Percentiles rank a stretch among this genome's conserved stretches.
phyloP scores from a whole-genome alignment of 1,140 invertebrate species.

The Pteromalus puparum region DNA sequence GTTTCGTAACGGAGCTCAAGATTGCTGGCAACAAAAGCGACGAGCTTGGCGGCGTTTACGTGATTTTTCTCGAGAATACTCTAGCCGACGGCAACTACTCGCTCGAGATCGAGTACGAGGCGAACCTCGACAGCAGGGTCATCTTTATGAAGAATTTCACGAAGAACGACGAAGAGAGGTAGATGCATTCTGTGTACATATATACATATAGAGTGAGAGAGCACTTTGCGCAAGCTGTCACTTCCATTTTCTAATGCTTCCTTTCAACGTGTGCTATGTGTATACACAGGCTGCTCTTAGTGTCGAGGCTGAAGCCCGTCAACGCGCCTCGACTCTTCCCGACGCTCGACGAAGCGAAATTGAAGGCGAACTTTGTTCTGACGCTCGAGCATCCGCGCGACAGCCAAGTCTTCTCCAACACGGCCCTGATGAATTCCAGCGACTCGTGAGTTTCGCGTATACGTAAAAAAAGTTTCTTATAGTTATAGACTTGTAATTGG shows the following conservation, averaged over 20 bases:
- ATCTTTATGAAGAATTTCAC: constrained; percentile 57
- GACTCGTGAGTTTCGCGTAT: constrained; percentile 57
- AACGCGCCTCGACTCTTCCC: constrained; percentile 82
- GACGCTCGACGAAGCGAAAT: constrained; percentile 82
- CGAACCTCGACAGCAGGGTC: constrained; percentile 50
- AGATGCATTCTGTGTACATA: background rate
- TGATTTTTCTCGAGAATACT: constrained; percentile 52
- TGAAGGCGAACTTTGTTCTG: constrained; percentile 77
- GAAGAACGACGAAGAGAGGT: constrained; percentile 50
- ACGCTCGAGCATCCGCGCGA: constrained; percentile 65
- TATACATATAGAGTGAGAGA: too few species aligned
- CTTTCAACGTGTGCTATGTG: background rate
- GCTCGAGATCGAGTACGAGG: constrained; percentile 64
- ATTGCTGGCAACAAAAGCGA: constrained; percentile 60
- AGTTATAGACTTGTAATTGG: background rate
- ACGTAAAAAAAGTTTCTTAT: too few species aligned
- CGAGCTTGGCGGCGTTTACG: constrained; percentile 54
- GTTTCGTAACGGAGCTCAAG: constrained; percentile 46
- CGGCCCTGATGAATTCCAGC: constrained; percentile 63
- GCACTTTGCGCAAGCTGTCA: too few species aligned
- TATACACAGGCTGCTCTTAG: constrained; percentile 75
- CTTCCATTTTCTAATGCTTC: too few species aligned
- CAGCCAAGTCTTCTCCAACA: constrained; percentile 68
- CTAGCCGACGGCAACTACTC: constrained; percentile 60
- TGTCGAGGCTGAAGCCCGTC: constrained; percentile 79